phyloP scores from a whole-genome alignment of 2,888 invertebrate genomes.

The Saturnia pavonia region DNA sequence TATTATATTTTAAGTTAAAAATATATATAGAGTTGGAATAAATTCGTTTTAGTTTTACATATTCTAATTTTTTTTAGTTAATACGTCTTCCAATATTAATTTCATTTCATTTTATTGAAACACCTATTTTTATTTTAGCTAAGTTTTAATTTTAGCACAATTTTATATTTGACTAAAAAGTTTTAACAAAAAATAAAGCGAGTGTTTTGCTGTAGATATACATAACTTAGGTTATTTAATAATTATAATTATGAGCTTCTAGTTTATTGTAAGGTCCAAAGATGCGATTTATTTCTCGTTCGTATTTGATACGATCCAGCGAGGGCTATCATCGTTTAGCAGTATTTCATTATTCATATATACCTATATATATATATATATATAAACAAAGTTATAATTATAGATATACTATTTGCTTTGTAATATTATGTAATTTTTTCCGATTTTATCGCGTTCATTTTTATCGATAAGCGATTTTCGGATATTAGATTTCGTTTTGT shows the following conservation, averaged over 20 bases:
- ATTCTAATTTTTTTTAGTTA: conserved; percentile 40
- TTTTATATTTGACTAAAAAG: conserved; percentile 56
- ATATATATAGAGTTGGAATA: conserved; percentile 17
- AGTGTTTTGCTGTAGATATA: conserved; percentile 59
- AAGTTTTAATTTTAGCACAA: conserved; percentile 52
- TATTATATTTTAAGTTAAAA: conserved; percentile 33
- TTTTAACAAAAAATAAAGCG: conserved; percentile 41
- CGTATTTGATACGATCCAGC: conserved; percentile 62
- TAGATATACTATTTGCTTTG: conserved; percentile 37
- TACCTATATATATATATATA: conserved; percentile 9
- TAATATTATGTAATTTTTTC: conserved; percentile 36
- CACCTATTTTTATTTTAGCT: conserved; percentile 35
- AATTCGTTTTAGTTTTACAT: conserved; percentile 34
- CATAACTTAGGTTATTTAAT: conserved; percentile 58
- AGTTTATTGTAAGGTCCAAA: conserved; percentile 75
- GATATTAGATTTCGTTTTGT: background rate
- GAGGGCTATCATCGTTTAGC: conserved; percentile 56
- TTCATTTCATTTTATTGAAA: conserved; percentile 47
- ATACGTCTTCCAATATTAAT: conserved; percentile 69
- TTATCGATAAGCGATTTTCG: background rate
- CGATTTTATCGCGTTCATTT: background rate
- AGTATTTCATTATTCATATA: conserved; percentile 55
- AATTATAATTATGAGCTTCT: conserved; percentile 55
- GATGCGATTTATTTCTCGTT: conserved; percentile 49
- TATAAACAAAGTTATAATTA: conserved; percentile 40